These are phyloP conservation scores for Hypothenemus hampei DNA, from an alignment of 1,140 invertebrate genomes.

Conservation along the genomic window DNA sequence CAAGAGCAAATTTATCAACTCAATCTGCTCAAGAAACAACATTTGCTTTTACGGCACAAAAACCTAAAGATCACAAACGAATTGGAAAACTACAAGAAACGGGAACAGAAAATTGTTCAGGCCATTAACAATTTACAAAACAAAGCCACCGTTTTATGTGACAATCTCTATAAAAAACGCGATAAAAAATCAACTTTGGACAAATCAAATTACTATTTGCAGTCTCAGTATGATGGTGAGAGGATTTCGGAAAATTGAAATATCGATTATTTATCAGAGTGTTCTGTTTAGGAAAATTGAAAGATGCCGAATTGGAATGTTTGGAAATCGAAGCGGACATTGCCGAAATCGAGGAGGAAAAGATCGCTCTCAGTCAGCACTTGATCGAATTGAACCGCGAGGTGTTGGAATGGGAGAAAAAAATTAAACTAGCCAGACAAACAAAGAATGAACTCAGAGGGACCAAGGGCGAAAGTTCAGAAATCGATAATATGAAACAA, in stretches of 20 bases:
- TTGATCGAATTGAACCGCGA: conserved; percentile 61
- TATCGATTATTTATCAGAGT: neutral
- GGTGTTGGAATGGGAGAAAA: conserved; percentile 72
- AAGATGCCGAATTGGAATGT: conserved; percentile 59
- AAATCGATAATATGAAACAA: conserved; percentile 66
- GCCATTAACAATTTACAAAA: conserved; percentile 56
- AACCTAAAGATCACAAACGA: conserved; percentile 62
- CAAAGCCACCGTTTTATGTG: conserved; percentile 55
- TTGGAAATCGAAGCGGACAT: conserved; percentile 63
- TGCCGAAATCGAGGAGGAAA: conserved; percentile 59
- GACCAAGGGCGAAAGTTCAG: conserved; percentile 60
- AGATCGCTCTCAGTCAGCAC: conserved; percentile 55
- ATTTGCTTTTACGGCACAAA: conserved; percentile 70
- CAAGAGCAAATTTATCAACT: conserved; percentile 60
- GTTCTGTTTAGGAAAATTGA: conserved; percentile 39
- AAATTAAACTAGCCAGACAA: conserved; percentile 65
- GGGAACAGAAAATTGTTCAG: conserved; percentile 54
- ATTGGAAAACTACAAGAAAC: conserved; percentile 53
- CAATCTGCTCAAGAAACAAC: conserved; percentile 64
- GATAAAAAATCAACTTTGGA: conserved; percentile 58
- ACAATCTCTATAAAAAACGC: conserved; percentile 54
- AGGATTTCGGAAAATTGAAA: conserved; percentile 21
- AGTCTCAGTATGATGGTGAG: conserved; percentile 51
- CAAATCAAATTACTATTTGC: conserved; percentile 53
- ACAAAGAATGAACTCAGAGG: conserved; percentile 60